These are phyloP conservation scores for Geotrupes spiniger DNA, from an alignment of 2,888 invertebrate genomes.

Conservation along the genomic window DNA sequence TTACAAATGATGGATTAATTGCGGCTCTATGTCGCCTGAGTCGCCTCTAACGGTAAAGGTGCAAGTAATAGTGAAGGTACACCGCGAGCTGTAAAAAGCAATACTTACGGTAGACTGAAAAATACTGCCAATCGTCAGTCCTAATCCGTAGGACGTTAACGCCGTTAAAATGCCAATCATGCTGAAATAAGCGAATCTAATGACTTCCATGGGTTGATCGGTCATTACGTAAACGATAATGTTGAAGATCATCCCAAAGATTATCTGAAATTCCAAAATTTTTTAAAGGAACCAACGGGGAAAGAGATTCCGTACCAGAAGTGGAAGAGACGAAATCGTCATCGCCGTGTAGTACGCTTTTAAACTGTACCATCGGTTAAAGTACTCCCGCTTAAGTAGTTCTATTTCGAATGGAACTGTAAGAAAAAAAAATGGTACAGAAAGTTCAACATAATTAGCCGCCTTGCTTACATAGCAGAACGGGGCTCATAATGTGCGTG, in stretches of 20 bases:
- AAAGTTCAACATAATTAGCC: too few species aligned
- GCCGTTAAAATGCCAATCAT: conserved; percentile 9
- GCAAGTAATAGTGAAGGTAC: too few species aligned
- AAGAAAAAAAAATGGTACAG: too few species aligned
- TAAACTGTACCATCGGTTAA: conserved; percentile 74
- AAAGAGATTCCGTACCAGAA: conserved; percentile 64
- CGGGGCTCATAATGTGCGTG: conserved; percentile 12
- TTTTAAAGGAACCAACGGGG: too few species aligned
- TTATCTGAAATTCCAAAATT: conserved; percentile 45
- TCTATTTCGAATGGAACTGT: conserved; percentile 72
- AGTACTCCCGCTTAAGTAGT: conserved; percentile 69
- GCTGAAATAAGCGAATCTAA: conserved; percentile 9
- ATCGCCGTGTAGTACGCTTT: conserved; percentile 70
- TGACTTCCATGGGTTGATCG: conserved; percentile 17
- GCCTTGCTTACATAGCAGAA: conserved; percentile 17
- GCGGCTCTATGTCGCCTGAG: too few species aligned
- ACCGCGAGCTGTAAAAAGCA: too few species aligned
- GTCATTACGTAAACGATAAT: conserved; percentile 12
- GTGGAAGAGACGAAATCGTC: conserved; percentile 63
- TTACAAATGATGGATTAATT: too few species aligned
- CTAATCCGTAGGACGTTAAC: conserved; percentile 11
- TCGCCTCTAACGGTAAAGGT: too few species aligned
- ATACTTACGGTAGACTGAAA: conserved; percentile 3
- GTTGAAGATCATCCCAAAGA: conserved; percentile 52
- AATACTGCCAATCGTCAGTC: conserved; percentile 10